Base-by-base conservation (phyloP, 2,888 invertebrate genomes). In the Hesperia comma region DNA sequence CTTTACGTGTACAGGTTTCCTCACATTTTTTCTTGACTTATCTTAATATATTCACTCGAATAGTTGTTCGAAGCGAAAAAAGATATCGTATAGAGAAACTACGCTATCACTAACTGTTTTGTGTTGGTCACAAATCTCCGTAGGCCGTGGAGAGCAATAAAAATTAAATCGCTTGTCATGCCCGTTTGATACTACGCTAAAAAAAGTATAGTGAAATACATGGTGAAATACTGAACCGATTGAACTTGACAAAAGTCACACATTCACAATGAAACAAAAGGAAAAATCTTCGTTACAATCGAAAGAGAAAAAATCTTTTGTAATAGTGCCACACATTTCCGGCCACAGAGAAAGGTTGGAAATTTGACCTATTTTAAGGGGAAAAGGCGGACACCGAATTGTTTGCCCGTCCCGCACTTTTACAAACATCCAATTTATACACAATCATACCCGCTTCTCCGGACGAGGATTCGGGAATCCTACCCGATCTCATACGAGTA, bases 391-490 rank as follows among this genome's bases (percentile, higher is more conserved):
- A 55, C 60, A 67, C 61, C 53, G 43, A 66, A 55, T 61, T 67
- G 66, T 67, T 67, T 60, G 58, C 53, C 43, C 55, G 37, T 33
- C 64, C 60, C 61, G 61, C 53, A 54, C 66, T 67, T 67, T 49
- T 55, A 55, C 66, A 61, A 61, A 61, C 66, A 67, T 21, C 66
- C 66, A 67, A 67, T 67, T 67, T 55, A 61, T 67, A 67, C 67
- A 61, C 67, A 61, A 67, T 67, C 61, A 67, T 64, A 64, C 64
- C 53, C 51, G 57, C 54, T 54, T 43, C 37, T 37, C 54, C 37
- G 55, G 43, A 67, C 43, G 19, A 60, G 21, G 53, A 32, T 43
- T 46, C 43, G 19, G 21, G 46, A 60, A 40, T 54, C 26, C 58
- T 21, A 33, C 17, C 46, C 54, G 60, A 53, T 41, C 33, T 61